Conservation (phyloP, 2,113 vertebrate genomes). For the Lepisosteus oculatus region DNA sequence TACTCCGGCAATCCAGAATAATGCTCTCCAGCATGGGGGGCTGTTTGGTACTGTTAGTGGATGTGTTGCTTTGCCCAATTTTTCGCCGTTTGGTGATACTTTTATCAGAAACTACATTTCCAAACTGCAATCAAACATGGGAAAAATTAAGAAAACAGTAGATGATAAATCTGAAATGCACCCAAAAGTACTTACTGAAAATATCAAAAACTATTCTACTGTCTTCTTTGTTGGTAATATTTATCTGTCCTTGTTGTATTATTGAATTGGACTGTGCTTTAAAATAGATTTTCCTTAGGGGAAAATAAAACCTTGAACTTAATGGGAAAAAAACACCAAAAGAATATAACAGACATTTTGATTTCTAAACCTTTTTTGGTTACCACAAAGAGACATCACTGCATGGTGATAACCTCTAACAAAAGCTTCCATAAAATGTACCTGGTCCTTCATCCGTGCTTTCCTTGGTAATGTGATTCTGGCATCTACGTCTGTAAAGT, state of each 20-base stretch:
- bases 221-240: too few relatives aligned
- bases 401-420: not conserved
- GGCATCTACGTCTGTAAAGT: conserved; percentile 71
- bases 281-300: too few relatives aligned
- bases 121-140: conserved; percentile 67
- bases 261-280: too few relatives aligned
- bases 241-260: too few relatives aligned
- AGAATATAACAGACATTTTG: not conserved
- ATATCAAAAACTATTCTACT: too few relatives aligned
- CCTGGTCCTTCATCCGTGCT: conserved; percentile 90
- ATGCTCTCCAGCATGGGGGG: conserved; percentile 63
- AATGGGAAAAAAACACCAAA: not conserved
- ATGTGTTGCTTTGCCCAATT: conserved; percentile 47
- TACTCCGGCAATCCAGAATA: conserved; percentile 87
- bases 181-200: too few relatives aligned
- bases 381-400: too few relatives aligned
- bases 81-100: conserved; percentile 75
- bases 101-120: conserved; percentile 68
- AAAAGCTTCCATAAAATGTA: conserved; percentile 41
- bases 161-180: too few relatives aligned
- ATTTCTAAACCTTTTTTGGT: not conserved
- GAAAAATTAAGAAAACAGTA: too few relatives aligned
- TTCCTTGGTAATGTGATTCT: conserved; percentile 74
- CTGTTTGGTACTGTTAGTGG: conserved; percentile 48
- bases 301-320: too few relatives aligned